Evolutionary conservation across 2,113 vertebrate genomes (phyloP), one percentile per base, ranked within the genome.

Genomic region (Mesitornis unicolor): DNA sequence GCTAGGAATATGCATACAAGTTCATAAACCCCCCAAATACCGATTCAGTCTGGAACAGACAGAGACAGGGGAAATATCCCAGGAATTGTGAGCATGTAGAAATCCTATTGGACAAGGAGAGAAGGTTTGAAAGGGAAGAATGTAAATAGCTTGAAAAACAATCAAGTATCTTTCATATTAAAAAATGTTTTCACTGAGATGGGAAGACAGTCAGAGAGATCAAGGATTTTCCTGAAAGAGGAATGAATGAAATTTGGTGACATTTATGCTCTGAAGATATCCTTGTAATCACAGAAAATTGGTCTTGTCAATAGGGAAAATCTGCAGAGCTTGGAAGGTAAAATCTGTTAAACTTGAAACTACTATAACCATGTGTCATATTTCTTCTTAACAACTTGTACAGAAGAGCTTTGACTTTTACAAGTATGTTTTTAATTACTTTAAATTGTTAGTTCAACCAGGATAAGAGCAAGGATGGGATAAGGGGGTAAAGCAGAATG

Each of bases 61-160:
- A 65, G 79, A 88, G 28, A 56, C 10, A 53, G 54, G 47, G 51
- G 68, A 96, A 96, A 51, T 78, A 94, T 90, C 60, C 48, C 28
- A 92, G 87, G 90, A 95, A 96, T 60, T 78, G 64, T 35, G 88
- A 78, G 36, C 79, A 78, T 61, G 76, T 71, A 78, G 76, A 87
- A 94, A 92, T 84, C 76, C 68, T 88, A 74, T 43, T 78, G 85
- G 60, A 81, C 28, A 88, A 86, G 65, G 43, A 91, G 47, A 84
- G 68, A 60, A 80, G 2, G 1, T 86, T 70, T 90, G 64, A 86
- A 93, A 93, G 14, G 22, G 28, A 95, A 86, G 64, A 95, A 90
- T 77, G 51, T 63, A 69, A 93, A 70, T 53, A 84, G 28, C 70
- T 91, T 60, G 24, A 60, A 86, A 87, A 81, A 13, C 33, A 73